A percentile compares a stretch with the other conserved stretches of the same genome.
Conservation (phyloP, 2,888 invertebrate species). For the Conops quadrifasciatus region DNA sequence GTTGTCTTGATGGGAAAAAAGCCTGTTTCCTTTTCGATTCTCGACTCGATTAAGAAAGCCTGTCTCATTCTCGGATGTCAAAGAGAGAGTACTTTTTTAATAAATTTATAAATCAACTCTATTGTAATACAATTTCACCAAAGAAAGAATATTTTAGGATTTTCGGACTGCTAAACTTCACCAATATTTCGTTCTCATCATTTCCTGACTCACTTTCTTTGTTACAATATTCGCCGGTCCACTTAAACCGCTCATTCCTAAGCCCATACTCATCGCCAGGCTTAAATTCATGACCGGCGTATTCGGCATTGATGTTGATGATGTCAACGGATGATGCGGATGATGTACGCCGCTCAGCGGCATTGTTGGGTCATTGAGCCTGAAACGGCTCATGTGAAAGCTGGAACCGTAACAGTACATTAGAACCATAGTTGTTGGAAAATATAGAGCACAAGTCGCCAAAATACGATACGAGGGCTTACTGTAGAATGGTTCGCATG, state of each 20-base stretch:
- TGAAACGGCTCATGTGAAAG: slow-evolving; percentile 85
- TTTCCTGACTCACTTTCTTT: slow-evolving; percentile 55
- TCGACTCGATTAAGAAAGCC: too few relatives aligned
- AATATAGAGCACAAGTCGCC: slow-evolving; percentile 87
- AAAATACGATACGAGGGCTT: slow-evolving; percentile 77
- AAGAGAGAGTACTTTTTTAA: too few relatives aligned
- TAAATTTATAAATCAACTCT: too few relatives aligned
- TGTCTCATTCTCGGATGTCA: too few relatives aligned
- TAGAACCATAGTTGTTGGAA: slow-evolving; percentile 89
- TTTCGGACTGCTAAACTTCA: too few relatives aligned
- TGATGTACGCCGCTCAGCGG: slow-evolving; percentile 62
- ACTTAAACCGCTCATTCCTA: slow-evolving; percentile 54
- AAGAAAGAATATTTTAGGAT: too few relatives aligned
- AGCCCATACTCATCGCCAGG: slow-evolving; percentile 63
- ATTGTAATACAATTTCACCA: too few relatives aligned
- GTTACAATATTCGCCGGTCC: slow-evolving; percentile 57
- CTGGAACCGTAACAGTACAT: slow-evolving; percentile 93
- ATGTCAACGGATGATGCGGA: slow-evolving; percentile 52
- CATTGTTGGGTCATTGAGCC: slow-evolving; percentile 66
- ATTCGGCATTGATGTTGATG: slow-evolving; percentile 50
- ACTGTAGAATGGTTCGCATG: slow-evolving; percentile 88
- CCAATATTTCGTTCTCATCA: neutral
- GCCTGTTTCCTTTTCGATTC: too few relatives aligned
- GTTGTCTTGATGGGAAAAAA: too few relatives aligned
- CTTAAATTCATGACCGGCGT: slow-evolving; percentile 61